phyloP scores from a whole-genome alignment of 2,113 vertebrate species.

The Thunnus thynnus region DNA sequence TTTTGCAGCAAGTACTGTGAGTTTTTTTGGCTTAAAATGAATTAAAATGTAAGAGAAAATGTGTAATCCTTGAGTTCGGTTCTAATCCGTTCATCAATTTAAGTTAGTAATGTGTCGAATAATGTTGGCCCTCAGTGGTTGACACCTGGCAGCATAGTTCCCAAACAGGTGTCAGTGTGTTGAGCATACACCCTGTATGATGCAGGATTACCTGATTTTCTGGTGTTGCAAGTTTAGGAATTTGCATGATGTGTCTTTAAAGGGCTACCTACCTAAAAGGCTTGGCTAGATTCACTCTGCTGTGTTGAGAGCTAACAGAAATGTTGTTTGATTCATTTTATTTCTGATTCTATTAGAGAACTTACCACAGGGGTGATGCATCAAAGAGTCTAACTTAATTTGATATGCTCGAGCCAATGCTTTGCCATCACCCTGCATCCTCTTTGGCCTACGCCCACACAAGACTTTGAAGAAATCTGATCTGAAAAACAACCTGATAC shows the following conservation, averaged over 20 bases:
- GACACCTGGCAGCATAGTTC: background rate
- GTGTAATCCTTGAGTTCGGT: background rate
- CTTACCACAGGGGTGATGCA: slow-evolving; percentile 24
- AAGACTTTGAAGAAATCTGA: slow-evolving; percentile 73
- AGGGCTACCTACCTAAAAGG: background rate
- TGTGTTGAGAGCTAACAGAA: slow-evolving; percentile 1
- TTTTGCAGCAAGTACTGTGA: slow-evolving; percentile 19
- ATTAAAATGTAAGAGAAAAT: background rate
- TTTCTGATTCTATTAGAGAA: slow-evolving; percentile 33
- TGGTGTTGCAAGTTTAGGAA: slow-evolving; percentile 44
- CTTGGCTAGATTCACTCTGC: background rate
- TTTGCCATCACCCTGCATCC: slow-evolving; percentile 44
- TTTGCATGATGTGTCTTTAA: slow-evolving; percentile 21
- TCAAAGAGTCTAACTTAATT: slow-evolving; percentile 62
- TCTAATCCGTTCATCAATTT: background rate
- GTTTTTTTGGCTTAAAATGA: background rate
- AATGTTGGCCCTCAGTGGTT: background rate
- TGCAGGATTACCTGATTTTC: slow-evolving; percentile 54
- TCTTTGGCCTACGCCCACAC: slow-evolving; percentile 52
- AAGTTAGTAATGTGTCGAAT: background rate
- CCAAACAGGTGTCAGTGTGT: background rate
- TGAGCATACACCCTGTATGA: slow-evolving; percentile 10
- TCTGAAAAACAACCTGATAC: slow-evolving; percentile 71
- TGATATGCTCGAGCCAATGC: slow-evolving; percentile 39
- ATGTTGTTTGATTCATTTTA: slow-evolving; percentile 6